Evolutionary conservation across 2,888 invertebrate species (phyloP).

Genomic region (Rhagonycha lutea): DNA sequence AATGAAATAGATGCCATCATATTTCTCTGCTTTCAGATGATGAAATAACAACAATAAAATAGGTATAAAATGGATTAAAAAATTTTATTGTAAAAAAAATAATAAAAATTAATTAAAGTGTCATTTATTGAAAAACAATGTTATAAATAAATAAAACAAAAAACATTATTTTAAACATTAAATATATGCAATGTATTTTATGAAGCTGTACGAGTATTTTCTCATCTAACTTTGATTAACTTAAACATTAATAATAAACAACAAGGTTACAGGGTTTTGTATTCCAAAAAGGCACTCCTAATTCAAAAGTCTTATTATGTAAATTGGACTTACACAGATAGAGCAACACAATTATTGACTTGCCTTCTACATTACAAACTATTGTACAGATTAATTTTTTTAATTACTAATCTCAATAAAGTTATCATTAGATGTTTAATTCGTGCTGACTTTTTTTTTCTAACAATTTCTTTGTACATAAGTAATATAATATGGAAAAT

Average conservation of each 20-base stretch:
- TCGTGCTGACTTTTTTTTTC: not conserved
- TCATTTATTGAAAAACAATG: slow-evolving; percentile 51
- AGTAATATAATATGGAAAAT: not conserved
- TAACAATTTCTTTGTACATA: not conserved
- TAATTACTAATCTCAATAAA: not conserved
- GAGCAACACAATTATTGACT: slow-evolving; percentile 18
- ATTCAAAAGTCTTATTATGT: slow-evolving; percentile 42
- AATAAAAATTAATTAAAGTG: slow-evolving; percentile 36
- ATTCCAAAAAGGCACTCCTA: slow-evolving; percentile 53
- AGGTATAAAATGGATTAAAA: not conserved
- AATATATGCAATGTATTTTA: slow-evolving; percentile 30
- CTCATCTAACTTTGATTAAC: slow-evolving; percentile 36
- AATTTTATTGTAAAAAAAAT: not conserved
- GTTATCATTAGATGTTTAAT: not conserved
- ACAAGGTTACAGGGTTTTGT: slow-evolving; percentile 42
- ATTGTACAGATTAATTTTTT: not conserved
- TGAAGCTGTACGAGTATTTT: slow-evolving; percentile 34
- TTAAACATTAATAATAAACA: slow-evolving; percentile 38
- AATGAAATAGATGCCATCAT: not conserved
- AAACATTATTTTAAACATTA: slow-evolving; percentile 34
- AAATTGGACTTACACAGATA: slow-evolving; percentile 27
- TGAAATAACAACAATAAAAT: not conserved
- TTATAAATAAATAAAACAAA: slow-evolving; percentile 45
- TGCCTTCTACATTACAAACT: not conserved
- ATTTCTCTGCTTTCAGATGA: not conserved